Base-by-base conservation (phyloP, 2,888 invertebrate genomes). In the Netelia melanura region DNA sequence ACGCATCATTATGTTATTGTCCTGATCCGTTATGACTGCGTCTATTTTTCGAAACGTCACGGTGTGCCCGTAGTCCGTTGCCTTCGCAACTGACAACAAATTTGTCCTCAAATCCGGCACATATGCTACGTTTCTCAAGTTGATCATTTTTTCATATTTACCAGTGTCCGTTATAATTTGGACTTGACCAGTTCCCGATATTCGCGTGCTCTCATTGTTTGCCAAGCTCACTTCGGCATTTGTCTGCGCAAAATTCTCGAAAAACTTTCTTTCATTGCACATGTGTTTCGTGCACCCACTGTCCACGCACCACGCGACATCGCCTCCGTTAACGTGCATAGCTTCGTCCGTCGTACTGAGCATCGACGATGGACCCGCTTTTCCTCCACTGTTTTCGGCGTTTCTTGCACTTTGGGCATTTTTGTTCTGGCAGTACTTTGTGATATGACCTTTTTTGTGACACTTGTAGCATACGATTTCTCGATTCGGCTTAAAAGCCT, bases 1-100 rank as follows among this genome's bases (percentile, higher is more conserved):
- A 54, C 72, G 58, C 25, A 76, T 14, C 71, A 52, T 14, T 52
- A n/a, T 14, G n/a, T 10, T n/a, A n/a, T 52, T 52, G 48, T 76
- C 30, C 44, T 72, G 67, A 62, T 72, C 65, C 9, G 65, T 9
- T 23, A 80, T 70, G 3, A 78, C 58, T 23, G 84, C 81, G 54
- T 81, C 62, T 10, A 71, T 81, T 14, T 68, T 58, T 14, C 74
- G 64, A 21, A 79, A 81, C 25, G 3, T 48, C 64, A 76, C 81
- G 72, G 77, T 38, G 48, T 64, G 38, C 9, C 71, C 72, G 58
- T 67, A 72, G 30, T 77, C 77, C 58, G 81, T 81, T n/a, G 58
- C 21, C 21, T 21, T 21, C 21, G 21, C 21, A 21, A 21, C 21
- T 21, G 21, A 21, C 1, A 21, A 21, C 1, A 21, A 21, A 21